Evolutionary conservation across 2,797 vertebrate genomes (phyloP).

Genomic region (Chrysocyon brachyurus): DNA sequence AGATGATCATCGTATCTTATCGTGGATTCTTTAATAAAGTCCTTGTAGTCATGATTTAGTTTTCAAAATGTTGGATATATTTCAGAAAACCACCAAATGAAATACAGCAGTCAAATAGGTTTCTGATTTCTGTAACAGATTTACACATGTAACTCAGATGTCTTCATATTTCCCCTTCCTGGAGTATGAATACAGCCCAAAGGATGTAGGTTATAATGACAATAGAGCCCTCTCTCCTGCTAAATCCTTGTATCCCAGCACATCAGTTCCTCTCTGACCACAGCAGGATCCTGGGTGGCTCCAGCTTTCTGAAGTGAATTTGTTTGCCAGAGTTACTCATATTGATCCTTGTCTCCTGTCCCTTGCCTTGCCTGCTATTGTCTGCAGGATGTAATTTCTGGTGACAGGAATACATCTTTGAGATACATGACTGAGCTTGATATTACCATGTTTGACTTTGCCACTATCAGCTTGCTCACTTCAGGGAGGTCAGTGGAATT

Average conservation of each 20-base stretch:
- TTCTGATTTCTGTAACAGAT: background rate
- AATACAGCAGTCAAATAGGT: background rate
- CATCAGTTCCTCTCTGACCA: background rate
- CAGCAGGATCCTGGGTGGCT: background rate
- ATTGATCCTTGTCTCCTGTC: background rate
- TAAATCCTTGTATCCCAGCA: background rate
- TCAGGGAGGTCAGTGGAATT: background rate
- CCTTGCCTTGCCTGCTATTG: background rate
- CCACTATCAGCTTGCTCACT: background rate
- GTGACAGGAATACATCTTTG: background rate
- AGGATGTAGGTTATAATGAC: background rate
- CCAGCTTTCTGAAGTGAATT: background rate
- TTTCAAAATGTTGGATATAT: conserved; percentile 14
- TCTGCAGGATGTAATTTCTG: background rate
- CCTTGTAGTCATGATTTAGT: background rate
- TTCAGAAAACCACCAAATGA: conserved; percentile 9
- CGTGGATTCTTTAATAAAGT: background rate
- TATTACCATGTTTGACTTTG: background rate
- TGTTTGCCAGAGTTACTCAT: background rate
- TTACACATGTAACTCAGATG: background rate
- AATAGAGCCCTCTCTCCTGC: background rate
- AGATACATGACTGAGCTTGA: background rate
- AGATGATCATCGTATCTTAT: background rate
- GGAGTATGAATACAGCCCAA: no score
- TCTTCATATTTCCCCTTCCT: background rate